Evolutionary conservation across 2,888 invertebrate species (phyloP), one percentile per base, ranked within the genome.

Genomic region (Zaprionus lineosus): DNA sequence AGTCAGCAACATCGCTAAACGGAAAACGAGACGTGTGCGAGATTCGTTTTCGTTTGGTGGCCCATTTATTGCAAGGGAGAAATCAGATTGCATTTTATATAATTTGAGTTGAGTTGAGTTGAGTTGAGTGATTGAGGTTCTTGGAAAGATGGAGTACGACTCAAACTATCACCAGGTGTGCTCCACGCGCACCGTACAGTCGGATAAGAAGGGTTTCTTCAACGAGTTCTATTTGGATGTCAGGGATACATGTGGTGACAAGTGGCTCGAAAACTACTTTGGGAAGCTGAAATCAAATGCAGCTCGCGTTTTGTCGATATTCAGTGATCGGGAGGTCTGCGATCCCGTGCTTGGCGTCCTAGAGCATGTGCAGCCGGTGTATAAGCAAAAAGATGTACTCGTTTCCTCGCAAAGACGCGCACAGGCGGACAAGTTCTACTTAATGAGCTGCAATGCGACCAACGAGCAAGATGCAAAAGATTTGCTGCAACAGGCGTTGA

Each of bases 141-240:
- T n/a, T n/a, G n/a, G 5, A 14, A 53, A n/a, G 2, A 86, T 85
- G 86, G 81, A 81, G 24, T 67, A 60, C 51, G 86, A 87, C 46
- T 64, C 91, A 66, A 87, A 91, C 2, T 95, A 93, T 84, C 92
- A 93, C 24, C 90, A 91, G 12, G 91, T 93, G 24, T 96, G 96
- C 89, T 95, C 94, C 77, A 92, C 93, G 76, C 92, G 93, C 58
- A 96, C 96, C 0, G 91, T 96, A 0, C 95, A 94, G 87, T 94
- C 95, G 0, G 93, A 94, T 72, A 91, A 92, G 58, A 93, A 93
- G 75, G 96, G 96, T 0, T 96, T 96, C 89, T 95, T 96, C 87
- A 91, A 92, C 65, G 92, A 92, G 31, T 92, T 95, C 64, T 92
- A 92, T 14, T 92, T 94, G 40, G 91, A 92, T 71, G 91, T 95